These are phyloP conservation scores for Sternotherus odoratus DNA, from an alignment of 2,797 vertebrate species.

Conservation along the genomic window DNA sequence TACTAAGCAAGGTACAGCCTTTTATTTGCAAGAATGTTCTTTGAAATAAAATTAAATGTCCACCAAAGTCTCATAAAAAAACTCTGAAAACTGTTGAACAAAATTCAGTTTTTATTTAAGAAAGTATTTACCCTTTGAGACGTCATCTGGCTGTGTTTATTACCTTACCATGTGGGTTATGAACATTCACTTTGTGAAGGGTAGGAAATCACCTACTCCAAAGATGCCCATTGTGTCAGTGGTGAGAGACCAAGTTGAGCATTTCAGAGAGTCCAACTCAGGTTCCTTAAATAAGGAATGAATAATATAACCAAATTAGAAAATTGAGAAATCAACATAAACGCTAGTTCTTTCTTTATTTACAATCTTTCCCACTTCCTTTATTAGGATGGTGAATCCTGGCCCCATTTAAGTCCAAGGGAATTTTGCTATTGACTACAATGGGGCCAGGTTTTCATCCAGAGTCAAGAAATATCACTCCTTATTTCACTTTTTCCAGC, in stretches of 20 bases:
- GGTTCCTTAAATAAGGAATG: background rate
- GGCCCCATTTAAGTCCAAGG: background rate
- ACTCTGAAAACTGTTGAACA: background rate
- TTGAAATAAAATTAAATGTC: background rate
- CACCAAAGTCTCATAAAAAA: background rate
- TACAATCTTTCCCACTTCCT: background rate
- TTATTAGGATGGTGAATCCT: background rate
- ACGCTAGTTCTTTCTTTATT: background rate
- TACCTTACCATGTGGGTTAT: fast-evolving
- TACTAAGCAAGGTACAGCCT: background rate
- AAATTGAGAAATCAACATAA: background rate
- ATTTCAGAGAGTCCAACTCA: background rate
- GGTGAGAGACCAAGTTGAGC: background rate
- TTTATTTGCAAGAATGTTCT: background rate
- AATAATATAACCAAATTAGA: background rate
- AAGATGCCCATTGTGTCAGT: background rate
- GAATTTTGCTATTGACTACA: background rate
- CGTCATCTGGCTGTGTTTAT: background rate
- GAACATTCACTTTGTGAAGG: background rate
- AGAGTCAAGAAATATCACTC: background rate
- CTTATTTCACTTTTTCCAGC: background rate
- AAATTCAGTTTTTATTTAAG: background rate
- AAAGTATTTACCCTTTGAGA: background rate
- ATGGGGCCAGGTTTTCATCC: background rate
- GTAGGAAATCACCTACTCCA: background rate